Evolutionary conservation across 2,113 vertebrate genomes (phyloP), one percentile per base, ranked within the genome.

Genomic region (Atherinomorus stipes): DNA sequence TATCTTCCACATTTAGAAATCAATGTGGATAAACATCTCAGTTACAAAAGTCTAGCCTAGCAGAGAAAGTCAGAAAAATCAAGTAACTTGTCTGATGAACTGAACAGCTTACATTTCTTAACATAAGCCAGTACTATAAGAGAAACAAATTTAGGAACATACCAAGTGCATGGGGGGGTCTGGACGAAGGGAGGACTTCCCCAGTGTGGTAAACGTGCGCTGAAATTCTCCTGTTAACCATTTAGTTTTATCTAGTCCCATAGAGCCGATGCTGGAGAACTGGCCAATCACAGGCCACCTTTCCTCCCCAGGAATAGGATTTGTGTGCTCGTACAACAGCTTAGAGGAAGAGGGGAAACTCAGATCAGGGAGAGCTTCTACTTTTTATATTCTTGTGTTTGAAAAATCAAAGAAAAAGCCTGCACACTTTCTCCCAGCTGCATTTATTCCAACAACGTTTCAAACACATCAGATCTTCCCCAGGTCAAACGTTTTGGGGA

Each of bases 211-310:
- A 78, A 99, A 79, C 37, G 96, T 98, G 59, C 95, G 95, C 79
- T 95, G 96, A 89, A 99, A 99, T 82, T 99, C 98, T 0, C 95
- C 94, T 28, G 94, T 93, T 64, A 99, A 78, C 98, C 98, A 99
- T 40, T 98, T 99, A 49, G 95, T 96, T 13, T 95, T 95, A 64
- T 99, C 97, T 50, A 88, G 66, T 64, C 98, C 98, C 95, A 99
- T 73, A 0, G 98, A 99, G 45, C 98, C 98, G 0, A 99, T 99
- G 90, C 98, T 99, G 59, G 98, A 99, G 81, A 99, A 99, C 91
- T 99, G 98, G 2, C 96, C 98, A 68, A 99, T 87, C 15, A 99
- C 56, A 0, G 96, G 95, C 98, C 98, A 99, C 23, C 61, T 69
- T 21, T 97, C 94, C 0, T 89, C 84, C 0, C 80, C 74, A 1